Conservation (phyloP, 2,797 vertebrate species). For the Chaetodon trifasciatus region DNA sequence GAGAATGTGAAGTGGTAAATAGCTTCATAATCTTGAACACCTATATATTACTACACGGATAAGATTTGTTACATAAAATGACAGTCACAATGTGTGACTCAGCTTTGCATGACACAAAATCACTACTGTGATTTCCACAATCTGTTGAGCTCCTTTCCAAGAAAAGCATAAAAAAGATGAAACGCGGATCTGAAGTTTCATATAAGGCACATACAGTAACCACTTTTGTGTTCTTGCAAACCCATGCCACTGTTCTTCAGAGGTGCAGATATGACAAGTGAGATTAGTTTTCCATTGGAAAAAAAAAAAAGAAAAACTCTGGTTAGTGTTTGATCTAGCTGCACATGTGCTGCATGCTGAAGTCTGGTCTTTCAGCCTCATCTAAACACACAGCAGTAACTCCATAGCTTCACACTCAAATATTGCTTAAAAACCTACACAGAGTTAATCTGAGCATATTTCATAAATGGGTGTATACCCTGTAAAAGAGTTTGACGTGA, state of each 20-base stretch:
- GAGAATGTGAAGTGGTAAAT: slow-evolving; percentile 47
- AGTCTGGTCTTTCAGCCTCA: slow-evolving; percentile 38
- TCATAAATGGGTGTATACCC: slow-evolving; percentile 43
- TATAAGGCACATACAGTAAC: slow-evolving; percentile 77
- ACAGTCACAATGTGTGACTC: slow-evolving; percentile 43
- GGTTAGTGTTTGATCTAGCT: slow-evolving; percentile 67
- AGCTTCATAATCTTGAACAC: slow-evolving; percentile 49
- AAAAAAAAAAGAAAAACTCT: slow-evolving; percentile 31
- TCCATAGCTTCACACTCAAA: slow-evolving; percentile 47
- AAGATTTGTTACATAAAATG: slow-evolving; percentile 60
- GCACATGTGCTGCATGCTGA: slow-evolving; percentile 38
- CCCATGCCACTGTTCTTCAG: slow-evolving; percentile 37
- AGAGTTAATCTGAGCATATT: slow-evolving; percentile 57
- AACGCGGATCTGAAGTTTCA: slow-evolving; percentile 44
- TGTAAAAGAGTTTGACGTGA: slow-evolving; percentile 41
- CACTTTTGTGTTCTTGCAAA: slow-evolving; percentile 48
- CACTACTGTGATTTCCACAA: slow-evolving; percentile 41
- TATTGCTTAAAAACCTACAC: slow-evolving; percentile 61
- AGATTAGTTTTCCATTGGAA: slow-evolving; percentile 58
- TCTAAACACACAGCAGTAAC: slow-evolving; percentile 56
- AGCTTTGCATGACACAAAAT: slow-evolving; percentile 55
- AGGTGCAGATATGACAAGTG: slow-evolving; percentile 50
- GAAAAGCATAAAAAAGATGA: slow-evolving; percentile 31
- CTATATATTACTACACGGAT: slow-evolving; percentile 64
- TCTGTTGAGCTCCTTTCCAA: slow-evolving; percentile 35